Conservation (phyloP, 1,140 invertebrate species). For the Lithobius niger region DNA sequence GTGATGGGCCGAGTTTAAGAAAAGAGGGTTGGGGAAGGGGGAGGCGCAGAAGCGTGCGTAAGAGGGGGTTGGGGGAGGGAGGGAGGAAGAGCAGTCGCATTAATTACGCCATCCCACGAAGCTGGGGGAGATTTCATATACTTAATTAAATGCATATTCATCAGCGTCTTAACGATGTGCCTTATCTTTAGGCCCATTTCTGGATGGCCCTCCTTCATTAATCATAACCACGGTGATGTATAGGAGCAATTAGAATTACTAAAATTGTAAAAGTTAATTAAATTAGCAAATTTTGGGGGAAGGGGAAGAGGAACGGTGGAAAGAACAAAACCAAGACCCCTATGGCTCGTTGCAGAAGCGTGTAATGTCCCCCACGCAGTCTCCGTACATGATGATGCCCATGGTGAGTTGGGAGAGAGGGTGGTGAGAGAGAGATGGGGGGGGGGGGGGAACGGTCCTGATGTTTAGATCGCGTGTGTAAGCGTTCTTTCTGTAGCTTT, state of each 20-base stretch:
- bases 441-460: too few relatives aligned
- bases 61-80: background rate
- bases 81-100: too few relatives aligned
- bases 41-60: background rate
- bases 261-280: slow-evolving; percentile 7
- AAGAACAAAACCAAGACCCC: background rate
- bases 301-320: background rate
- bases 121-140: slow-evolving; percentile 4
- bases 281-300: slow-evolving; percentile 6
- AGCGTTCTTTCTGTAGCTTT: too few relatives aligned
- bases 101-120: too few relatives aligned
- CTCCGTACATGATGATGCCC: too few relatives aligned
- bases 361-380: too few relatives aligned
- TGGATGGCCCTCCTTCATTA: background rate
- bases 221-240: slow-evolving; percentile 3
- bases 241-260: slow-evolving; percentile 3
- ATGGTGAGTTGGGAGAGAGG: too few relatives aligned
- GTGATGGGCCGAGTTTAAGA: too few relatives aligned
- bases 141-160: slow-evolving; percentile 8
- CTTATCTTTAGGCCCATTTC: background rate
- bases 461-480: too few relatives aligned
- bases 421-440: too few relatives aligned
- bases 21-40: background rate
- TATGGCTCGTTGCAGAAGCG: too few relatives aligned
- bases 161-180: background rate